Evolutionary conservation across 2,797 vertebrate species (phyloP), one percentile per base, ranked within the genome.

Genomic region (Sebastes nivosus): DNA sequence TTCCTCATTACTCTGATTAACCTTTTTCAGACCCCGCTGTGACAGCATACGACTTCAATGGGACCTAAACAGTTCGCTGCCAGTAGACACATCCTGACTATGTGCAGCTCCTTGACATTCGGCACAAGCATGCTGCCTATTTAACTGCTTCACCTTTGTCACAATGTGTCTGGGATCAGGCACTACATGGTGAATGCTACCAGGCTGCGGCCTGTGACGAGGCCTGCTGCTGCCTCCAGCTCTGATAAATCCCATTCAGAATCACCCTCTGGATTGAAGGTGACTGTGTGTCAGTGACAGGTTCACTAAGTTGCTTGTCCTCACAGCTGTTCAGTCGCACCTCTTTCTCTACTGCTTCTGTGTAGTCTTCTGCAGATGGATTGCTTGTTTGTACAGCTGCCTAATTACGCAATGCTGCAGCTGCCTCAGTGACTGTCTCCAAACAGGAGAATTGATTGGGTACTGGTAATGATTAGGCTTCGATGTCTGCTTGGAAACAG

Each of bases 331-430:
- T 70, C 54, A 34, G 34, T 20, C 22, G 1, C 30, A 27, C 34
- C n/a, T 42, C 3, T 8, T 59, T 69, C 32, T 50, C 61, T 55
- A 4, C 57, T 64, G 69, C 38, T 59, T 79, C 63, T 29, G 8
- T 55, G n/a, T 32, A 38, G 66, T 58, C 55, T 22, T 60, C 61
- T 60, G 34, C 72, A 75, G 79, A 83, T 84, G 66, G 58, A 78
- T 68, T 71, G 42, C 75, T 85, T 90, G 80, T 87, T 87, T 91
- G 81, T 69, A 67, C 85, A 89, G 79, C 82, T 90, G 83, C 46
- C 34, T 66, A 76, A 79, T 78, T 84, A 73, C 32, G 55, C 71
- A 85, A 84, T 32, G 29, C 72, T 54, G 69, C 75, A 75, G 88
- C 80, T 83, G 87, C 81, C 22, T 82, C 52, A 78, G 57, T 54